Base-by-base conservation (phyloP, 2,888 invertebrate genomes). In the Leistus spinibarbis region DNA sequence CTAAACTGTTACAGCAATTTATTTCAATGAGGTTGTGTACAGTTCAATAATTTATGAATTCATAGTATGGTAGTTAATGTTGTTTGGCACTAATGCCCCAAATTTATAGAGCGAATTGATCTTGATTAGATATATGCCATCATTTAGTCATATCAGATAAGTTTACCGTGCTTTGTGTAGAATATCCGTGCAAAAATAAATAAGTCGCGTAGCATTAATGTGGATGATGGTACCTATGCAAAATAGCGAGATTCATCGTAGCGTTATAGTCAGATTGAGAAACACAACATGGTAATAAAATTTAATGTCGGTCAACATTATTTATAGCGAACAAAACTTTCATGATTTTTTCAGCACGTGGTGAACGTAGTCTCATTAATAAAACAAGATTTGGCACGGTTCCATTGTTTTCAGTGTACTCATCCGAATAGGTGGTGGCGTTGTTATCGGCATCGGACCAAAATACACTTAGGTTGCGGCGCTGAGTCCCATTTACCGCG, bases 401-500 rank as follows among this genome's bases (percentile, higher is more conserved):
- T 72, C 65, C 66, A 73, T 73, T 73, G 72, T 73, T 73, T 66
- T 73, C 72, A 57, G 66, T 66, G 66, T 73, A 73, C 19, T 66
- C 66, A 73, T 73, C 53, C 66, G 53, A 73, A 73, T 66, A 66
- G 72, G 72, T 73, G 66, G 72, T 66, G 57, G 72, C 66, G 65
- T 73, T 73, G 72, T 66, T 66, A 73, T 73, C 72, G 66, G 66
- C 57, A 62, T 19, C 53, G 72, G 66, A 72, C 66, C 66, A 65
- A 72, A 72, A 72, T 72, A 72, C 65, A 66, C 65, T 65, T 72
- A 66, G 66, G 65, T 72, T 72, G 72, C 66, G 57, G 57, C 72
- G 65, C 53, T 65, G 65, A 82, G 79, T 78, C 82, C 83, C 84
- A 83, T 83, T 83, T 82, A 83, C 81, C 81, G 79, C 79, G 81